Evolutionary conservation across 2,888 invertebrate genomes (phyloP).

Genomic region (Nineta flava): DNA sequence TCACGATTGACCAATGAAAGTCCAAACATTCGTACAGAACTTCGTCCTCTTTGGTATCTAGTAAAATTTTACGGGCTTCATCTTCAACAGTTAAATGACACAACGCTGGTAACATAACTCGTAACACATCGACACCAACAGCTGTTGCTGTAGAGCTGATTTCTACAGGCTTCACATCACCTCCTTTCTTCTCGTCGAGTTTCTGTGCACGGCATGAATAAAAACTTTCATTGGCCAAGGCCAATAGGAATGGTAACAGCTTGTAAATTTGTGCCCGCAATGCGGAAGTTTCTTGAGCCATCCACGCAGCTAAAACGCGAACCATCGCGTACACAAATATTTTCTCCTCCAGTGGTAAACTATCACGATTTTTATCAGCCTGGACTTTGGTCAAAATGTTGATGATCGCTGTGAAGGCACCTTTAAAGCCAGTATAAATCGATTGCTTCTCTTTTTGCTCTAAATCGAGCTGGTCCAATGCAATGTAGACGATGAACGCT

Average conservation of each 20-base stretch:
- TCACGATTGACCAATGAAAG: slow-evolving; percentile 76
- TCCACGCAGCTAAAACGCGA: slow-evolving; percentile 72
- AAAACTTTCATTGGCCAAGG: slow-evolving; percentile 68
- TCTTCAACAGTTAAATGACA: slow-evolving; percentile 89
- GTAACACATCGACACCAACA: slow-evolving; percentile 47
- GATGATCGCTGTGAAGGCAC: slow-evolving; percentile 70
- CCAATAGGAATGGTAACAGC: slow-evolving; percentile 65
- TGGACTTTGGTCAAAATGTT: slow-evolving; percentile 56
- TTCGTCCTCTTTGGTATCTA: slow-evolving; percentile 65
- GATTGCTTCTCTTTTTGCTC: slow-evolving; percentile 86
- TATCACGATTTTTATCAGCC: slow-evolving; percentile 56
- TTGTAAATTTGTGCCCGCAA: slow-evolving; percentile 71
- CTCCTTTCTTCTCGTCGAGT: slow-evolving; percentile 46
- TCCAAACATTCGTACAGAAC: slow-evolving; percentile 62
- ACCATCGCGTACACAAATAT: slow-evolving; percentile 73
- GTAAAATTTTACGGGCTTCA: slow-evolving; percentile 60
- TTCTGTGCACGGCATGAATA: slow-evolving; percentile 52
- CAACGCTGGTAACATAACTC: slow-evolving; percentile 72
- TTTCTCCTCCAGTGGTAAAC: slow-evolving; percentile 50
- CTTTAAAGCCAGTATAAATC: slow-evolving; percentile 76
- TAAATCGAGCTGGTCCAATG: slow-evolving; percentile 64
- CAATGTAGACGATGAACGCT: slow-evolving; percentile 60
- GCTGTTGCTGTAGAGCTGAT: slow-evolving; percentile 19
- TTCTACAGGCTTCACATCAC: slow-evolving; percentile 26
- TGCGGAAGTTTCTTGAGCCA: slow-evolving; percentile 79